Conservation (phyloP, 1,140 invertebrate species). For the Camponotus pennsylvanicus region DNA sequence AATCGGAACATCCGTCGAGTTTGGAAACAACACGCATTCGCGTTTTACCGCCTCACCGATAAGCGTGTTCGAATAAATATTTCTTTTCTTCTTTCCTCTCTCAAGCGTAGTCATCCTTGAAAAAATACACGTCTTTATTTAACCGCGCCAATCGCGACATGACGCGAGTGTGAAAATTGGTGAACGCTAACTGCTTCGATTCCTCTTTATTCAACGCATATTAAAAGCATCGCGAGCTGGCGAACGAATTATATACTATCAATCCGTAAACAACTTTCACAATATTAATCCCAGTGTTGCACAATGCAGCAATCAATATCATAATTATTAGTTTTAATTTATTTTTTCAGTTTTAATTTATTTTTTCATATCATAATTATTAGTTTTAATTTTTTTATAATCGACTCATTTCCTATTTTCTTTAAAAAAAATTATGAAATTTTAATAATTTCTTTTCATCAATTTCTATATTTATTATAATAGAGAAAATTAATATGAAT, state of each 20-base stretch:
- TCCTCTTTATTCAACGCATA: constrained; percentile 36
- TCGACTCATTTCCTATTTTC: too few species aligned
- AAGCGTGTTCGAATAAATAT: constrained; percentile 71
- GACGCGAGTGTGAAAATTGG: constrained; percentile 29
- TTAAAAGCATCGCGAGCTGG: constrained; percentile 45
- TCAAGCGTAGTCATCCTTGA: constrained; percentile 22
- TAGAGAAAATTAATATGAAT: too few species aligned
- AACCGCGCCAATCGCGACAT: background rate
- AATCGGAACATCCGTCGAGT: constrained; percentile 37
- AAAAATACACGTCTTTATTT: constrained; percentile 53
- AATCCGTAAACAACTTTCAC: background rate
- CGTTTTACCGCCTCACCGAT: constrained; percentile 56
- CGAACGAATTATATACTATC: constrained; percentile 1
- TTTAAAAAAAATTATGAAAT: too few species aligned
- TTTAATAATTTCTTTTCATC: too few species aligned
- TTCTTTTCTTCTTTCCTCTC: background rate
- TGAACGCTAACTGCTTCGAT: constrained; percentile 61
- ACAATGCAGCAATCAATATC: background rate
- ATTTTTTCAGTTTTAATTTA: too few species aligned
- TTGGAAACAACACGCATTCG: constrained; percentile 48
- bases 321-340: constrained; percentile 16
- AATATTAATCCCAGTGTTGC: background rate
- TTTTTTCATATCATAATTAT: background rate
- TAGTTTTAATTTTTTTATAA: background rate
- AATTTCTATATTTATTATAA: too few species aligned